These are phyloP conservation scores for Drosophila diplacantha DNA, from an alignment of 2,888 invertebrate species.

Conservation along the genomic window DNA sequence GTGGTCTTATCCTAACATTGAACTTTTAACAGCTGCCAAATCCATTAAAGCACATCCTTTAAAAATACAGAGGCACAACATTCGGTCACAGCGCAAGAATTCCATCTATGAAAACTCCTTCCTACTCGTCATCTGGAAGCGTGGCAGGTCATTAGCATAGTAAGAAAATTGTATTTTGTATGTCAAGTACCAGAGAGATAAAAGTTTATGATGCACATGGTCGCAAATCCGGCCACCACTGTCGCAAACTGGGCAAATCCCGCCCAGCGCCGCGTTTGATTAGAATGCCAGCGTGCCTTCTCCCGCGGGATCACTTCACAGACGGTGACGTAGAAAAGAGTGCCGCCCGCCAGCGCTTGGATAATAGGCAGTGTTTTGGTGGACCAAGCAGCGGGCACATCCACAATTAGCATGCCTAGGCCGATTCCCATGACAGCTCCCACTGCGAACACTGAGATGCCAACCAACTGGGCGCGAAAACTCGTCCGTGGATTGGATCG, in stretches of 20 bases:
- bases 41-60: neutral
- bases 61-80: slow-evolving; percentile 8
- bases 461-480: slow-evolving; percentile 79
- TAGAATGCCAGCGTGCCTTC: slow-evolving; percentile 85
- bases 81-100: slow-evolving; percentile 24
- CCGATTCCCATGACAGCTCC: slow-evolving; percentile 85
- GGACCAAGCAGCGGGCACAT: slow-evolving; percentile 78
- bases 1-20: slow-evolving; percentile 1
- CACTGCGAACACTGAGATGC: slow-evolving; percentile 82
- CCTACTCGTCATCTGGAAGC: slow-evolving; percentile 42
- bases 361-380: slow-evolving; percentile 80
- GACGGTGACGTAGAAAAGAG: slow-evolving; percentile 86
- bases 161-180: neutral
- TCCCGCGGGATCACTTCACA: slow-evolving; percentile 88
- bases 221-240: slow-evolving; percentile 81
- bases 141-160: slow-evolving; percentile 3
- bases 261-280: slow-evolving; percentile 79
- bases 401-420: slow-evolving; percentile 82
- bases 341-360: slow-evolving; percentile 87
- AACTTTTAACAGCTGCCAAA: slow-evolving; percentile 25
- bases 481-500: slow-evolving; percentile 78
- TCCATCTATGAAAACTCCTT: neutral
- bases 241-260: slow-evolving; percentile 83
- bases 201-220: slow-evolving; percentile 82
- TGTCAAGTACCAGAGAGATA: slow-evolving; percentile 79